Conservation (phyloP, 2,888 invertebrate species). For the Melieria crassipennis region DNA sequence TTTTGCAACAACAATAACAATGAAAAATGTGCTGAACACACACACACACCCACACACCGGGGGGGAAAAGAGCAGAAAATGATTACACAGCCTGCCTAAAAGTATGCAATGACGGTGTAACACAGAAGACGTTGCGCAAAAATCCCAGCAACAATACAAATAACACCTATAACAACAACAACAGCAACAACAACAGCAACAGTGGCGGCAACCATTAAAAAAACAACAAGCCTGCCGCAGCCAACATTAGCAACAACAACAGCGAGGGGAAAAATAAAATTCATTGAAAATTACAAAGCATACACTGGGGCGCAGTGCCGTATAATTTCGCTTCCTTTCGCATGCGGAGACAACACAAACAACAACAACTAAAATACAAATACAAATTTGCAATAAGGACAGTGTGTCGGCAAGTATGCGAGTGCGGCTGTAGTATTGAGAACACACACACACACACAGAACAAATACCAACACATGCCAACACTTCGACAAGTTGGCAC, state of each 20-base stretch:
- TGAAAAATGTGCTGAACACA: neutral
- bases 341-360: neutral
- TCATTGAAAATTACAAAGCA: slow-evolving; percentile 26
- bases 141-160: slow-evolving; percentile 1
- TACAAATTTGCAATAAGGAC: neutral
- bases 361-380: neutral
- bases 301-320: neutral
- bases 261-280: slow-evolving; percentile 22
- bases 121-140: neutral
- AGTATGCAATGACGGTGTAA: neutral
- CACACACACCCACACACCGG: neutral
- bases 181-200: too few species aligned
- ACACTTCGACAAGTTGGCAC: neutral
- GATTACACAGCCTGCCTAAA: too few species aligned
- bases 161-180: neutral
- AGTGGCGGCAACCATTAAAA: neutral
- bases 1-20: too few species aligned
- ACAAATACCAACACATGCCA: too few species aligned
- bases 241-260: neutral
- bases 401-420: slow-evolving; percentile 13
- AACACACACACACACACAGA: neutral
- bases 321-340: neutral
- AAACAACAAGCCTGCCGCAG: neutral
- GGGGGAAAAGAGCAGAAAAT: too few species aligned
- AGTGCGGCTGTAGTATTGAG: neutral